Percentiles rank a stretch among this genome's conserved stretches.
Evolutionary conservation across 2,797 vertebrate species (phyloP).

Genomic region (Enteromius afrohamiltoni): DNA sequence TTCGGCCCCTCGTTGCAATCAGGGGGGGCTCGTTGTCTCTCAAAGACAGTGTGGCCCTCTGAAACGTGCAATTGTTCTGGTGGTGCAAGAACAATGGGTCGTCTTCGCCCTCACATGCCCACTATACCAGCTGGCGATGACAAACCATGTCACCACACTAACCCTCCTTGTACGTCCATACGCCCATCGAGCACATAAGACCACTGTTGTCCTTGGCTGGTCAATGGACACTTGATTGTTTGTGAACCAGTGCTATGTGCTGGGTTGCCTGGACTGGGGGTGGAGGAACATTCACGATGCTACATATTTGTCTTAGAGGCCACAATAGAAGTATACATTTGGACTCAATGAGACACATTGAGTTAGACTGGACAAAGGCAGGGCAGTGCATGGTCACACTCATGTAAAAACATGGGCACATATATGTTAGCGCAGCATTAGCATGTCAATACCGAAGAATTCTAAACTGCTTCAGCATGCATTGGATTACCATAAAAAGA

Average conservation of each 20-base stretch:
- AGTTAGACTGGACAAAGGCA: slow-evolving; percentile 49
- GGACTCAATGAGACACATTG: slow-evolving; percentile 44
- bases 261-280: slow-evolving; percentile 50
- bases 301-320: slow-evolving; percentile 57
- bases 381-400: slow-evolving; percentile 39
- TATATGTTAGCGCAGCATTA: slow-evolving; percentile 50
- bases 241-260: slow-evolving; percentile 50
- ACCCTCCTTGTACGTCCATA: slow-evolving; percentile 56
- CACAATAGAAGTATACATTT: slow-evolving; percentile 62
- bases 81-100: slow-evolving; percentile 80
- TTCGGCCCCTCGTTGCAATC: slow-evolving; percentile 51
- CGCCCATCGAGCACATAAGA: slow-evolving; percentile 55
- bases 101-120: slow-evolving; percentile 79
- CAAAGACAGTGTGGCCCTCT: slow-evolving; percentile 72
- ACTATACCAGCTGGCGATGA: slow-evolving; percentile 84
- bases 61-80: slow-evolving; percentile 79
- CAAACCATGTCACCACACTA: slow-evolving; percentile 69
- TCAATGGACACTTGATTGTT: slow-evolving; percentile 67
- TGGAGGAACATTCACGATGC: slow-evolving; percentile 52
- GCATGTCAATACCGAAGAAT: slow-evolving; percentile 40
- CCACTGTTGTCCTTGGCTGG: slow-evolving; percentile 59
- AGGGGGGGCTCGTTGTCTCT: slow-evolving; percentile 49
- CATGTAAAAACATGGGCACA: slow-evolving; percentile 45
- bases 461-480: slow-evolving; percentile 25
- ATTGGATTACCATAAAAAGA: slow-evolving; percentile 28